A percentile compares a stretch with the other conserved stretches of the same genome.
Conservation (phyloP, 2,113 vertebrate genomes). For the Nestor notabilis region DNA sequence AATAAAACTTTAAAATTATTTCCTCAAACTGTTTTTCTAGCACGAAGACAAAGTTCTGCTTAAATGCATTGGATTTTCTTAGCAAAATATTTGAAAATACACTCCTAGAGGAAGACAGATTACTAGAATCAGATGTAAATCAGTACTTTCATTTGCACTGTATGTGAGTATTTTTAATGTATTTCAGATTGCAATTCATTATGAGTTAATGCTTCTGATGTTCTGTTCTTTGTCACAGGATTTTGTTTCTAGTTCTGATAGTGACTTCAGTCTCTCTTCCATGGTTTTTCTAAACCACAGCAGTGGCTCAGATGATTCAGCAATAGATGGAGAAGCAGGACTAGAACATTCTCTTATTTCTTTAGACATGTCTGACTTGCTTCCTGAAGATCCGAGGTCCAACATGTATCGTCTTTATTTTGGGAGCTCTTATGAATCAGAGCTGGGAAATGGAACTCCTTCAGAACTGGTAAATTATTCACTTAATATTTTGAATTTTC, state of each 20-base stretch:
- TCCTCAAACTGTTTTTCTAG: not conserved
- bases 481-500: not conserved
- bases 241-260: slow-evolving; percentile 86
- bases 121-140: not conserved
- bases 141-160: not conserved
- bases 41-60: not conserved
- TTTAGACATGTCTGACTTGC: slow-evolving; percentile 80
- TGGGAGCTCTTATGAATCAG: slow-evolving; percentile 94
- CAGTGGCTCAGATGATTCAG: slow-evolving; percentile 92
- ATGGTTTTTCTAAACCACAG: slow-evolving; percentile 95
- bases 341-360: slow-evolving; percentile 85
- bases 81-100: not conserved
- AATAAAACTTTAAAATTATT: not conserved
- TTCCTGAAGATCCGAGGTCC: slow-evolving; percentile 77
- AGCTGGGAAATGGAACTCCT: slow-evolving; percentile 83
- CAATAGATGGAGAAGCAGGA: slow-evolving; percentile 81
- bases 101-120: not conserved
- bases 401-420: slow-evolving; percentile 96
- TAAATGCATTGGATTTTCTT: not conserved
- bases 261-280: slow-evolving; percentile 93
- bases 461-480: slow-evolving; percentile 81
- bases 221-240: slow-evolving; percentile 77
- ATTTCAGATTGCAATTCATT: not conserved
- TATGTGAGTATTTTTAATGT: not conserved
- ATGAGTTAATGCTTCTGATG: not conserved